Base-by-base conservation (phyloP, 2,113 vertebrate genomes). In the Coptodon bakossiorum region DNA sequence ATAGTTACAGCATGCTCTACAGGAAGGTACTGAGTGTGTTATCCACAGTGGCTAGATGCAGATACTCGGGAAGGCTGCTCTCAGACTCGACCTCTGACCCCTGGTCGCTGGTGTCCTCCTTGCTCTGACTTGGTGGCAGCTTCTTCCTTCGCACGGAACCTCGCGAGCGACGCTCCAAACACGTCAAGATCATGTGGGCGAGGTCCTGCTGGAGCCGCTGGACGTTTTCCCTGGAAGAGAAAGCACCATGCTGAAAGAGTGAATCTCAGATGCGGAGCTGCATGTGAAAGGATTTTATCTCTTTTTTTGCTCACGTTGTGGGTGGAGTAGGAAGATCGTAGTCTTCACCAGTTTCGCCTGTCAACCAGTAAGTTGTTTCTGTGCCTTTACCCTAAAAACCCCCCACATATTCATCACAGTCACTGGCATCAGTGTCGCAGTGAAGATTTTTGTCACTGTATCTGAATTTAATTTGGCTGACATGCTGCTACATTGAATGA, bases 331-430 rank as follows among this genome's bases (percentile, higher is more conserved):
- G 98, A 52, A 98, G 97, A 90, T 96, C 96, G 87, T 98, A 98
- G 82, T 98, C 94, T 90, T 97, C 89, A 22, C 98, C 97, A 52
- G 96, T 97, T 82, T 97, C 96, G 36, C 98, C 98, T 0, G 96
- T 99, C 95, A 99, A 92, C 98, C 98, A 99, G 93, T 98, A 99
- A 3, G 98, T 99, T 24, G 95, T 97, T 93, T 99, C 98, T 16
- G 96, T 97, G 82, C 98, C 98, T 97, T 96, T 98, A 38, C 98
- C 98, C 98, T 99, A 89, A 68, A 80, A 80, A 85, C 84, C 89
- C 4, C 82, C 80, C 11, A 34, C 31, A 61, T 10, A 86, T 29
- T 12, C 17, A 40, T 78, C 73, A 31, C 45, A 50, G 27, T 52
- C 45, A 52, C 40, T 52, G 27, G 0, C 5, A 40, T 61, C 50